A percentile compares a stretch with the other conserved stretches of the same genome.
Conservation (phyloP, 2,888 invertebrate genomes). For the Rhingia rostrata region DNA sequence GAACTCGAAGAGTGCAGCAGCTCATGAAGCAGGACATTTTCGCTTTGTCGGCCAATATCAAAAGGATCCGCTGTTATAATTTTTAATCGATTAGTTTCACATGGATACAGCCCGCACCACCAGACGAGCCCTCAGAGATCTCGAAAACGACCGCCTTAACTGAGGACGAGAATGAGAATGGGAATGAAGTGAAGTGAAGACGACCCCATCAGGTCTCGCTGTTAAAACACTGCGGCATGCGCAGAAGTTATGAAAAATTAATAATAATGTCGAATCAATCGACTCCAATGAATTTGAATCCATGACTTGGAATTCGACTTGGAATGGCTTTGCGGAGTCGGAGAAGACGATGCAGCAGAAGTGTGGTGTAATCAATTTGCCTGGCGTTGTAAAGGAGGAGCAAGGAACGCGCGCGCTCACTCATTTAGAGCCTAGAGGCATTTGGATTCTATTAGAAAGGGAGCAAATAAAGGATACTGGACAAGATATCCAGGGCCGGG, state of each 20-base stretch:
- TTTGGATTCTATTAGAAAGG: conserved; percentile 62
- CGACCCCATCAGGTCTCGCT: conserved; percentile 36
- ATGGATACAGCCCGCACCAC: conserved; percentile 50
- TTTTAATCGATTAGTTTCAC: conserved; percentile 76
- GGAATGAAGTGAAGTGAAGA: conserved; percentile 5
- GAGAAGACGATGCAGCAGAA: conserved; percentile 48
- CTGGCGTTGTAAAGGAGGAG: conserved; percentile 63
- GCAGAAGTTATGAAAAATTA: conserved; percentile 75
- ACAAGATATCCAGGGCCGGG: conserved; percentile 19
- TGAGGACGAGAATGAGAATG: conserved; percentile 1
- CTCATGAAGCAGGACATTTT: conserved; percentile 56
- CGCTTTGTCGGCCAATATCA: conserved; percentile 75
- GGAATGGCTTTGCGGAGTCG: conserved; percentile 6
- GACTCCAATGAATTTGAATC: conserved; percentile 71
- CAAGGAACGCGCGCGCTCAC: conserved; percentile 49
- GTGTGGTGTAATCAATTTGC: conserved; percentile 72
- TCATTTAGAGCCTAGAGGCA: conserved; percentile 54
- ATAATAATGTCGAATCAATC: conserved; percentile 75
- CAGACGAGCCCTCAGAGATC: conserved; percentile 30
- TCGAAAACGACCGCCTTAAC: conserved; percentile 54
- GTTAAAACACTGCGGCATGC: conserved; percentile 53
- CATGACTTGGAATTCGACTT: conserved; percentile 53
- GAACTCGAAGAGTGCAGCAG: conserved; percentile 27
- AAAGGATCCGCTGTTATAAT: conserved; percentile 75
- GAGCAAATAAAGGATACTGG: conserved; percentile 40